A percentile compares a stretch with the other conserved stretches of the same genome.
Evolutionary conservation across 2,113 vertebrate genomes (phyloP).

Genomic region (Platysteira castanea): DNA sequence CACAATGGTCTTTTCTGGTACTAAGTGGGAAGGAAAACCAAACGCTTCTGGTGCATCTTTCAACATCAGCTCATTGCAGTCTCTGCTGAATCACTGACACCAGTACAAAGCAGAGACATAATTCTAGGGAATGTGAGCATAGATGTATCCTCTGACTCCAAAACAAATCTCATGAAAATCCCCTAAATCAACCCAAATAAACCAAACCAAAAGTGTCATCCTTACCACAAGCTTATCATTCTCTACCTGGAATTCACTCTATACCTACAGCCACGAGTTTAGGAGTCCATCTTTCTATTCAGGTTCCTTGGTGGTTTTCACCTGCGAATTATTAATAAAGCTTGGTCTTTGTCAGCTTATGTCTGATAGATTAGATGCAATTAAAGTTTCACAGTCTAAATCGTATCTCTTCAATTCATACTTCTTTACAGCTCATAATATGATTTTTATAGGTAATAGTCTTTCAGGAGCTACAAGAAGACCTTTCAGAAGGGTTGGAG

Average conservation of each 20-base stretch:
- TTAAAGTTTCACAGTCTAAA: not conserved
- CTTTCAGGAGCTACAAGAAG: not conserved
- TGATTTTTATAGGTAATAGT: not conserved
- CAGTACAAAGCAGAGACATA: not conserved
- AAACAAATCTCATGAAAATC: not conserved
- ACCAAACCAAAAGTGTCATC: not conserved
- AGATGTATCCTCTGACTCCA: not conserved
- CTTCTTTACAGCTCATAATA: not conserved
- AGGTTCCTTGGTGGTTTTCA: not conserved
- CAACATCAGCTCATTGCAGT: not conserved
- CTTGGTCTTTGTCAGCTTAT: not conserved
- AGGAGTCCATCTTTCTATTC: not conserved
- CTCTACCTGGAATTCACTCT: not conserved
- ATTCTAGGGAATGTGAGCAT: not conserved
- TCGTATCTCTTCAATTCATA: not conserved
- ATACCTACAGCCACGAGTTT: accelerated
- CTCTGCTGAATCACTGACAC: not conserved
- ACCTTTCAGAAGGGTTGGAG: not conserved
- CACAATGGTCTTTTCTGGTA: not conserved
- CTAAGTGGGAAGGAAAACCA: not conserved
- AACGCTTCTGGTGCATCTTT: not conserved
- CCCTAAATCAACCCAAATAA: not conserved
- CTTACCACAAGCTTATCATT: not conserved
- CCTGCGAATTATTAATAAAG: not conserved
- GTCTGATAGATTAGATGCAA: not conserved